Percentiles rank a stretch among this genome's conserved stretches.
Evolutionary conservation across 1,140 invertebrate genomes (phyloP).

Genomic region (Calephelis nemesis): DNA sequence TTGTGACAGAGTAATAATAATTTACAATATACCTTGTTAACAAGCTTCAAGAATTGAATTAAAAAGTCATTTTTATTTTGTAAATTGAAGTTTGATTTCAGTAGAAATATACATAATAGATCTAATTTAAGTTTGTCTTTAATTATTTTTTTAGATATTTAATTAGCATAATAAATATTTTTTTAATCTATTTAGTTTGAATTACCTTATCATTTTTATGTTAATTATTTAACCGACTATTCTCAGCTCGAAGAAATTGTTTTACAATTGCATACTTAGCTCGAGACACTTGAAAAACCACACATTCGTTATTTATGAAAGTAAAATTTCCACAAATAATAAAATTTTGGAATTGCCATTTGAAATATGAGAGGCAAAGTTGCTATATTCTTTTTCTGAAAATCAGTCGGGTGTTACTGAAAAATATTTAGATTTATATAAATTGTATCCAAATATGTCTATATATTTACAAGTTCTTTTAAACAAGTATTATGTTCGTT

Average conservation of each 20-base stretch:
- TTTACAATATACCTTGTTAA: slow-evolving; percentile 77
- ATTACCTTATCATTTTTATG: slow-evolving; percentile 4
- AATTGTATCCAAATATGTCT: too few species aligned
- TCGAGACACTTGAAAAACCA: too few species aligned
- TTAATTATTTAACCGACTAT: background rate
- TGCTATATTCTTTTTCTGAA: too few species aligned
- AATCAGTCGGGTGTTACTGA: too few species aligned
- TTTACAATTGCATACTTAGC: too few species aligned
- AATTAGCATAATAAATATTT: slow-evolving; percentile 34
- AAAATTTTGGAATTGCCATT: too few species aligned
- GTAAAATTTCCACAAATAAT: too few species aligned
- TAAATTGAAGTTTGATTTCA: slow-evolving; percentile 59
- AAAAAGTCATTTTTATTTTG: slow-evolving; percentile 78
- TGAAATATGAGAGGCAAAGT: too few species aligned
- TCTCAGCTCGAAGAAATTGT: background rate
- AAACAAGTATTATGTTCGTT: too few species aligned
- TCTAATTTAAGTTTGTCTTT: slow-evolving; percentile 25
- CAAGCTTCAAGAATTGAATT: slow-evolving; percentile 75
- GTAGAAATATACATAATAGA: slow-evolving; percentile 17
- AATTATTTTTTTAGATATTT: slow-evolving; percentile 29
- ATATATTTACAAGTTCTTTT: too few species aligned
- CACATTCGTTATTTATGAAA: too few species aligned
- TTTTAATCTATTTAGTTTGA: slow-evolving; percentile 28
- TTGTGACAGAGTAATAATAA: slow-evolving; percentile 67
- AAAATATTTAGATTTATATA: too few species aligned